phyloP scores from a whole-genome alignment of 2,797 vertebrate species.

The Salarias fasciatus region DNA sequence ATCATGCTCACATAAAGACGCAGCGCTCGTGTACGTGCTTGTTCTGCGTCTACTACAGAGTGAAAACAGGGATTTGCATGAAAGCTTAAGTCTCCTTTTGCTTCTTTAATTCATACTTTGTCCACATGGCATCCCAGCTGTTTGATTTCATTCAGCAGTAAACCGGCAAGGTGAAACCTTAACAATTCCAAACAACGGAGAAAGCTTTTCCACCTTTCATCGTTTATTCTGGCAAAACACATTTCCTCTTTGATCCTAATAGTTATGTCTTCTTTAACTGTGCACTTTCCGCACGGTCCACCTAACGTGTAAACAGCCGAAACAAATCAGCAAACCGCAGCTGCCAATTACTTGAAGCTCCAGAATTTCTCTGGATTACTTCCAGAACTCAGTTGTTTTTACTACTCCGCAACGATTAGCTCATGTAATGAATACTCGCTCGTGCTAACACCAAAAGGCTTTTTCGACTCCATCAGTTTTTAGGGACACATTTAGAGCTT shows the following conservation, averaged over 20 bases:
- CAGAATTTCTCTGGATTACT: slow-evolving; percentile 9
- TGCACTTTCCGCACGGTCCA: not conserved
- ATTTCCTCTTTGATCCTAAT: slow-evolving; percentile 22
- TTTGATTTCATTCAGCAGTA: slow-evolving; percentile 45
- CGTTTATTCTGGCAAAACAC: slow-evolving; percentile 11
- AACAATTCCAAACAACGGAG: slow-evolving; percentile 11
- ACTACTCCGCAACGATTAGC: slow-evolving; percentile 16
- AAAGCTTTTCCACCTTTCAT: slow-evolving; percentile 5
- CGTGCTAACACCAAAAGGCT: slow-evolving; percentile 14
- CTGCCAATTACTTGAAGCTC: slow-evolving; percentile 17
- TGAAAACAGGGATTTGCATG: slow-evolving; percentile 38
- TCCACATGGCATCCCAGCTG: slow-evolving; percentile 43
- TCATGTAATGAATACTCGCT: slow-evolving; percentile 32
- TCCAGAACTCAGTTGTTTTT: slow-evolving; percentile 20
- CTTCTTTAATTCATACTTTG: slow-evolving; percentile 37
- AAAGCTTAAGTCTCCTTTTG: slow-evolving; percentile 41
- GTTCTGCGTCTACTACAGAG: slow-evolving; percentile 15
- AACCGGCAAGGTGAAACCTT: slow-evolving; percentile 34
- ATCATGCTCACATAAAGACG: not conserved
- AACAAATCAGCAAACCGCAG: slow-evolving; percentile 23
- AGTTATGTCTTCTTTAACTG: slow-evolving; percentile 5
- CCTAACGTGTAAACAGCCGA: slow-evolving; percentile 20
- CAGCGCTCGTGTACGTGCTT: not conserved
- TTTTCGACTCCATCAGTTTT: no score
- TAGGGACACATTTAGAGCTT: no score